A percentile compares a stretch with the other conserved stretches of the same genome.
Conservation (phyloP, 2,113 vertebrate genomes). For the Lepisosteus osseus region DNA sequence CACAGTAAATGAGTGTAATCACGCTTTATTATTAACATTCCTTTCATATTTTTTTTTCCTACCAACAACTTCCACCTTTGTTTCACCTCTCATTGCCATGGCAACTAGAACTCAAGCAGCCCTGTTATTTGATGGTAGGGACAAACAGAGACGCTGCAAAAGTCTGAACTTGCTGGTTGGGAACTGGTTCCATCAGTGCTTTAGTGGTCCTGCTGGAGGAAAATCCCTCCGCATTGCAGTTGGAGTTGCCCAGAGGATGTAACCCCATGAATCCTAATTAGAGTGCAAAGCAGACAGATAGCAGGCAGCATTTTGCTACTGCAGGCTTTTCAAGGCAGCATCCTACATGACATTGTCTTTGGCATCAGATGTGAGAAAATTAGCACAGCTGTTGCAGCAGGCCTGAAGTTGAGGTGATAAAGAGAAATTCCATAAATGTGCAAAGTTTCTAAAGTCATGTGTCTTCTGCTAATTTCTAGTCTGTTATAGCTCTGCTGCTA, state of each 20-base stretch:
- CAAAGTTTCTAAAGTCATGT: background rate
- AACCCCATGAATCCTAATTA: slow-evolving; percentile 5
- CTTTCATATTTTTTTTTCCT: slow-evolving; percentile 47
- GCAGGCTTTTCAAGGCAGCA: background rate
- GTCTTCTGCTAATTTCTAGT: background rate
- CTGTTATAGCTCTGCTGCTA: background rate
- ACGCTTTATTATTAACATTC: slow-evolving; percentile 46
- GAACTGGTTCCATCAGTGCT: background rate
- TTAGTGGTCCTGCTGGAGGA: slow-evolving; percentile 22
- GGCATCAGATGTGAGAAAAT: slow-evolving; percentile 7
- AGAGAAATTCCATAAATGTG: background rate
- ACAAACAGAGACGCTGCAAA: background rate
- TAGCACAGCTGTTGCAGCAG: slow-evolving; percentile 3
- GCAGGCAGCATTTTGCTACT: background rate
- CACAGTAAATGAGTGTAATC: background rate
- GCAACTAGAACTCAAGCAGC: slow-evolving; percentile 51
- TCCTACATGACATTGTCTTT: slow-evolving; percentile 1
- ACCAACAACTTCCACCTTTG: slow-evolving; percentile 52
- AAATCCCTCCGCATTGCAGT: slow-evolving; percentile 42
- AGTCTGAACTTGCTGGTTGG: slow-evolving; percentile 5
- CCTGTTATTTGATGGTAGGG: background rate
- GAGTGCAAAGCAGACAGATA: background rate
- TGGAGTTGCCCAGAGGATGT: slow-evolving; percentile 41
- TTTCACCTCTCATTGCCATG: slow-evolving; percentile 61
- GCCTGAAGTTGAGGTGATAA: slow-evolving; percentile 10